Evolutionary conservation across 2,113 vertebrate species (phyloP).

Genomic region (Lathamus discolor): DNA sequence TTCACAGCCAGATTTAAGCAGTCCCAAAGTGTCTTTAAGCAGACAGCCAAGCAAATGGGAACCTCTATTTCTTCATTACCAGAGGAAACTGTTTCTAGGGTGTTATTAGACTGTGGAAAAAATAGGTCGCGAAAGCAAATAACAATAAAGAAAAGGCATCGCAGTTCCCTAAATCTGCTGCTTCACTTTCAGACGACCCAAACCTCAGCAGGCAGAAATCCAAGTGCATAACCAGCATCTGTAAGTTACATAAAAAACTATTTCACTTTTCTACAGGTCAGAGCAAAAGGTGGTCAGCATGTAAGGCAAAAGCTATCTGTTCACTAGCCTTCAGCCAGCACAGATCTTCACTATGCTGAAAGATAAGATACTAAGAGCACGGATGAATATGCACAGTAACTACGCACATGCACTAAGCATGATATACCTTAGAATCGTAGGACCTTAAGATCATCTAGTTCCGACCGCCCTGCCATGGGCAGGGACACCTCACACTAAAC

Average conservation of each 20-base stretch:
- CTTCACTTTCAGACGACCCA: background rate
- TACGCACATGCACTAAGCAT: background rate
- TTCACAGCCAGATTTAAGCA: background rate
- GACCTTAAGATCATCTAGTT: too few species aligned
- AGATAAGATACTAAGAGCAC: background rate
- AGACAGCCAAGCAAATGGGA: background rate
- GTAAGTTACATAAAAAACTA: background rate
- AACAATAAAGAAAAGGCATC: background rate
- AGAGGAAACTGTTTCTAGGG: background rate
- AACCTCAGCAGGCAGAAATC: background rate
- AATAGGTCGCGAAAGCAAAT: background rate
- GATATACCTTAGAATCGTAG: too few species aligned
- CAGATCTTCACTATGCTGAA: rapidly evolving
- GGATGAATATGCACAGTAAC: rapidly evolving
- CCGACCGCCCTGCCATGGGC: too few species aligned
- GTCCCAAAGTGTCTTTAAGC: background rate
- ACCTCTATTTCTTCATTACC: background rate
- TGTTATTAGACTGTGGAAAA: background rate
- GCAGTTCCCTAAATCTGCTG: background rate
- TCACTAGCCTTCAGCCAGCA: background rate
- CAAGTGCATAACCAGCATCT: background rate
- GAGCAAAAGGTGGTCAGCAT: rapidly evolving
- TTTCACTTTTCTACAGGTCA: background rate
- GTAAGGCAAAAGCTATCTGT: background rate
- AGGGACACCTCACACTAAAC: too few species aligned